These are phyloP conservation scores for Nephrotoma guestfalica DNA, from an alignment of 2,888 invertebrate species.

Conservation along the genomic window DNA sequence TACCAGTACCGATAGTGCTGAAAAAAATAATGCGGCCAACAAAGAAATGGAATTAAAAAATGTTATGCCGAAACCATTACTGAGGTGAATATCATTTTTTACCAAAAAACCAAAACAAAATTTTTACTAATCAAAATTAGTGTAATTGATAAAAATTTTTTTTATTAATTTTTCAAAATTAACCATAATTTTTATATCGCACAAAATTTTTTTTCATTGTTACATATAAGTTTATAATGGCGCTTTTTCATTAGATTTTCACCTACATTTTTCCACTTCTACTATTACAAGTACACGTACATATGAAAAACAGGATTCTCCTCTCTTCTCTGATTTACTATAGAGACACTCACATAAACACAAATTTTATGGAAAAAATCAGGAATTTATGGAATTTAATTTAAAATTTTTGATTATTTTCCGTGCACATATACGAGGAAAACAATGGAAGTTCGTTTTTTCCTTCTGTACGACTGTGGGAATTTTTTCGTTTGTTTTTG, in stretches of 20 bases:
- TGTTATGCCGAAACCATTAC: constrained; percentile 69
- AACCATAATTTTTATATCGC: background rate
- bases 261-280: background rate
- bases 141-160: background rate
- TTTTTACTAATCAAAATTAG: background rate
- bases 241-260: background rate
- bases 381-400: background rate
- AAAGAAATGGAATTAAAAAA: constrained; percentile 80
- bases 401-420: background rate
- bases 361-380: background rate
- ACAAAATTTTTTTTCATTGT: background rate
- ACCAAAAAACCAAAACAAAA: background rate
- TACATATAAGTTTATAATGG: background rate
- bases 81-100: constrained; percentile 44
- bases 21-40: constrained; percentile 69
- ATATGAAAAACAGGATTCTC: background rate
- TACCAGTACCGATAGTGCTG: constrained; percentile 53
- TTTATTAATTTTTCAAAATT: background rate
- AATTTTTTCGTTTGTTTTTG: background rate
- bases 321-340: background rate
- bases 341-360: background rate
- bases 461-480: background rate
- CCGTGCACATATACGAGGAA: background rate
- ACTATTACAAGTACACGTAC: background rate
- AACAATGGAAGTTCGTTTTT: background rate